Conservation (phyloP, 2,888 invertebrate genomes). For the Scrobipalpa costella region DNA sequence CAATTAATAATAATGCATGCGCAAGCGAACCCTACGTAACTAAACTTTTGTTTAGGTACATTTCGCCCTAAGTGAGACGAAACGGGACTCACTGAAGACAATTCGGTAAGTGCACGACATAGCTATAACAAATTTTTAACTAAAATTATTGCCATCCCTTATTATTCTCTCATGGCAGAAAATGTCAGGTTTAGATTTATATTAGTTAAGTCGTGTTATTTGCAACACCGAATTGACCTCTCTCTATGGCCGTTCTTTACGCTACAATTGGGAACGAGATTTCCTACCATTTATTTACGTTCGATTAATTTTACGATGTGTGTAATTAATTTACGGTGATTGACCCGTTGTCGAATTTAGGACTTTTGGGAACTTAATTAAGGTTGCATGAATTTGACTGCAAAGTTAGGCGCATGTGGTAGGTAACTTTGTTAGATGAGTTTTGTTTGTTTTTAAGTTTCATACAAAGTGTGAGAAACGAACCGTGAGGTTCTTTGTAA, state of each 20-base stretch:
- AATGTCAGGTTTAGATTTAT: too few species aligned
- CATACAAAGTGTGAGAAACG: neutral
- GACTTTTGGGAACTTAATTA: conserved; percentile 11
- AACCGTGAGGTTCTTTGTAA: conserved; percentile 23
- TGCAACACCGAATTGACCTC: too few species aligned
- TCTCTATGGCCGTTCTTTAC: conserved; percentile 54
- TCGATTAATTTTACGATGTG: conserved; percentile 71
- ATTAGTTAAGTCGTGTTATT: too few species aligned
- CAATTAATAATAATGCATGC: conserved; percentile 74
- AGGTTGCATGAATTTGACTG: neutral
- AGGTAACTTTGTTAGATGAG: neutral
- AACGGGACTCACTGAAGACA: too few species aligned
- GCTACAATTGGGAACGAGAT: conserved; percentile 52
- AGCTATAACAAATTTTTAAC: too few species aligned
- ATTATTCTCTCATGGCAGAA: too few species aligned
- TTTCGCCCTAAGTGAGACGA: conserved; percentile 38
- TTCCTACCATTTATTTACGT: conserved; percentile 59
- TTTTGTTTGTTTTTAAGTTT: conserved; percentile 3
- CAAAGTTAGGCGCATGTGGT: too few species aligned
- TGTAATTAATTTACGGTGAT: conserved; percentile 56
- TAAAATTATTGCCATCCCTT: too few species aligned
- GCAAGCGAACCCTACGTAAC: conserved; percentile 58
- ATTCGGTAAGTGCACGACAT: too few species aligned
- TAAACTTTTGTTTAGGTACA: conserved; percentile 67
- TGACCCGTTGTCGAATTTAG: conserved; percentile 10